Conservation (phyloP, 2,113 vertebrate genomes). For the Aleadryas rufinucha region DNA sequence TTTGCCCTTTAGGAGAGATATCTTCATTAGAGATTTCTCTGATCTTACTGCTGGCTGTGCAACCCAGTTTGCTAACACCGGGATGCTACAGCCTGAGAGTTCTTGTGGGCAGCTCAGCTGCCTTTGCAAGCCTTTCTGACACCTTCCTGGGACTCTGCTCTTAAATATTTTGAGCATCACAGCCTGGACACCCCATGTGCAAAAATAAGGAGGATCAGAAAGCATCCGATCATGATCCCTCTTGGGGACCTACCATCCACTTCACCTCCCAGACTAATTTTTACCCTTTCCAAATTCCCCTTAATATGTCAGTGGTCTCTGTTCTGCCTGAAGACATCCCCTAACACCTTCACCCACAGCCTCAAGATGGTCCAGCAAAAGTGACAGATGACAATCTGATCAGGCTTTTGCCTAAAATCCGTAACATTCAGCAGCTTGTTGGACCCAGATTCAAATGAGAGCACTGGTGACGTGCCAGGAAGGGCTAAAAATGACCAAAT, state of each 20-base stretch:
- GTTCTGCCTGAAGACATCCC: not conserved
- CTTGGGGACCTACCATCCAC: not conserved
- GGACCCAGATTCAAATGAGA: not conserved
- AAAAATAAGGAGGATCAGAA: not conserved
- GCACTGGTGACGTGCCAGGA: not conserved
- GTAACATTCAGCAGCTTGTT: not conserved
- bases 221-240: not conserved
- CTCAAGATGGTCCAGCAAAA: not conserved
- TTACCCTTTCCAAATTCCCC: not conserved
- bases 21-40: not conserved
- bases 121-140: not conserved
- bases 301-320: not conserved
- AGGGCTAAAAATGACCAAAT: not conserved
- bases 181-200: rapidly evolving
- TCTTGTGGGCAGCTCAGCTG: not conserved
- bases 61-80: not conserved
- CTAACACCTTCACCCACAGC: no score
- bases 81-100: not conserved
- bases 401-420: not conserved
- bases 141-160: not conserved
- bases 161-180: not conserved
- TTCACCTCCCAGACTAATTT: not conserved
- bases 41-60: not conserved
- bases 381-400: not conserved
- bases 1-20: not conserved